Evolutionary conservation across 2,797 vertebrate genomes (phyloP), one percentile per base, ranked within the genome.

Genomic region (Notolepis coatsorum): DNA sequence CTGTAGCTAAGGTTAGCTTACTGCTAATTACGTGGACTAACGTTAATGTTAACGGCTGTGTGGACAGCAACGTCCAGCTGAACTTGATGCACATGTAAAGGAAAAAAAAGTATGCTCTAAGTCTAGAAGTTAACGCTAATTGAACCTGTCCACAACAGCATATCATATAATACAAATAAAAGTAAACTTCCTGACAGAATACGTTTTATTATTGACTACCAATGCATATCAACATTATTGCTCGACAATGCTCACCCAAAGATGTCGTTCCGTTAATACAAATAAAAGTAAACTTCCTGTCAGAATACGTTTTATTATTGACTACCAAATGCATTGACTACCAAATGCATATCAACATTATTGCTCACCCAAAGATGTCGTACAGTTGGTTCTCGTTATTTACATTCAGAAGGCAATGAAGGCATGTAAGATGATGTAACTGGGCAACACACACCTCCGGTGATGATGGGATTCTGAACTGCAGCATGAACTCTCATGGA

Each of bases 391-490:
- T 47, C 25, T 21, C 23, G 0, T 17, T 2, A 2, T 6, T 21
- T 23, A 3, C 30, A 23, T n/a, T n/a, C n/a, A n/a, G n/a, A n/a
- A n/a, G n/a, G n/a, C n/a, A n/a, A n/a, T n/a, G n/a, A n/a, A n/a
- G n/a, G n/a, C n/a, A n/a, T n/a, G n/a, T n/a, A n/a, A n/a, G n/a
- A 61, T 59, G 31, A 4, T 3, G 18, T 90, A 84, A 68, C 86
- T 65, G 3, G 9, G 86, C 75, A 89, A 84, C 84, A 4, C 10
- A 20, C n/a, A 17, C n/a, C n/a, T n/a, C n/a, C n/a, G n/a, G n/a
- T n/a, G n/a, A n/a, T n/a, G n/a, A n/a, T n/a, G n/a, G n/a, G n/a
- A n/a, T n/a, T n/a, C n/a, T n/a, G n/a, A n/a, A n/a, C n/a, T n/a
- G n/a, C n/a, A n/a, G n/a, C n/a, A n/a, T n/a, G n/a, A n/a, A n/a